Evolutionary conservation across 2,113 vertebrate genomes (phyloP).

Genomic region (Dipodomys merriami): DNA sequence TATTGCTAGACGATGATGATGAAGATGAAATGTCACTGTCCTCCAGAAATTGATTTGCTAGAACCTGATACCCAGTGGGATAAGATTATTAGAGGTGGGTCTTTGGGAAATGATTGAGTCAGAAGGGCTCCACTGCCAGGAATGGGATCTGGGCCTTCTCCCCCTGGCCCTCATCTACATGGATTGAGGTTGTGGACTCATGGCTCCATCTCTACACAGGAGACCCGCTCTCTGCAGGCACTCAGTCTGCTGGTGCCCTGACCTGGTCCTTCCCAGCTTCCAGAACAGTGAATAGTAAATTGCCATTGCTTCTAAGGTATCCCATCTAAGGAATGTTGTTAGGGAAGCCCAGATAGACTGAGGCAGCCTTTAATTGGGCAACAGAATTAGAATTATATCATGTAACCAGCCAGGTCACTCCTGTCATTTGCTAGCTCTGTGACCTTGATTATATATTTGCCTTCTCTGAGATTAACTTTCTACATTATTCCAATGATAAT

Average conservation of each 20-base stretch:
- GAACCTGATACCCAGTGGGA: not conserved
- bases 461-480: not conserved
- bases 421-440: not conserved
- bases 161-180: too few species aligned
- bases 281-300: not conserved
- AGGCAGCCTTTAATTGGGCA: not conserved
- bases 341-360: not conserved
- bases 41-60: not conserved
- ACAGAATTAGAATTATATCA: too few species aligned
- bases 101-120: not conserved
- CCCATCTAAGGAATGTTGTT: not conserved
- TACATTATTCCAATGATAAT: not conserved
- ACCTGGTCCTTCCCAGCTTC: not conserved
- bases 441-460: not conserved
- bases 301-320: not conserved
- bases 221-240: not conserved
- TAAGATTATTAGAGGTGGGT: not conserved
- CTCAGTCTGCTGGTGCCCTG: not conserved
- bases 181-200: not conserved
- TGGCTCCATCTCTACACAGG: too few species aligned
- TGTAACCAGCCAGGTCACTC: not conserved
- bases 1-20: too few species aligned
- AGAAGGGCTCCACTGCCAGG: not conserved
- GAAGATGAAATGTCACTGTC: too few species aligned
- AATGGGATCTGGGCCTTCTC: not conserved